Base-by-base conservation (phyloP, 2,113 vertebrate genomes). In the Grammatotria lemairii region DNA sequence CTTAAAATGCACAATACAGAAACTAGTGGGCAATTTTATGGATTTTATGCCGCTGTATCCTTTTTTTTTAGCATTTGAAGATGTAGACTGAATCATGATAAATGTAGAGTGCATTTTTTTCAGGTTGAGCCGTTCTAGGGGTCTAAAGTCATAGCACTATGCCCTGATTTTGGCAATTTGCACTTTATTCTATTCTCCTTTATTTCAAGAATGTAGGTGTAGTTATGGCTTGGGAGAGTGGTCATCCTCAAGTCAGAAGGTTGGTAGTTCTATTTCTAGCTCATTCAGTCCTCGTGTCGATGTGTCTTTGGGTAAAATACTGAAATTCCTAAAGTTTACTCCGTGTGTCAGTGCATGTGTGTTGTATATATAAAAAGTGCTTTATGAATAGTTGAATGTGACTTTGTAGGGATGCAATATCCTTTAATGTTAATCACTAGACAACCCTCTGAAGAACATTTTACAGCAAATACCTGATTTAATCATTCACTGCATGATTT, bases 401-500 rank as follows among this genome's bases (percentile, higher is more conserved):
- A 17, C 40, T 28, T 31, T 49, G 9, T 31, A 49, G 9, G 45
- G 70, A 78, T 78, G 10, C 45, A 49, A 49, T 31, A 31, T 47
- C 70, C 23, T 28, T 75, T 28, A 68, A 60, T 23, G 11, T 4
- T 19, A 63, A 45, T 35, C 42, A 6, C 23, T 38, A 19, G 9
- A 33, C 6, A 17, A 47, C 5, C 47, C n/a, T 23, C 85, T 81
- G 26, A 63, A 21, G 16, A 75, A 54, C 51, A 38, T 4, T n/a
- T 45, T 7, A 82, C n/a, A 9, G 55, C 38, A 80, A 81, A 55
- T 45, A 84, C 53, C 28, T 28, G 33, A 89, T 86, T 87, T 49
- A 40, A 79, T 82, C 38, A 9, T 33, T 70, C 23, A 47, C 54
- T 40, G 42, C 3, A 19, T 81, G 40, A 82, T 83, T 54, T 83